Base-by-base conservation (phyloP, 2,888 invertebrate genomes). In the Rhogogaster chlorosoma region DNA sequence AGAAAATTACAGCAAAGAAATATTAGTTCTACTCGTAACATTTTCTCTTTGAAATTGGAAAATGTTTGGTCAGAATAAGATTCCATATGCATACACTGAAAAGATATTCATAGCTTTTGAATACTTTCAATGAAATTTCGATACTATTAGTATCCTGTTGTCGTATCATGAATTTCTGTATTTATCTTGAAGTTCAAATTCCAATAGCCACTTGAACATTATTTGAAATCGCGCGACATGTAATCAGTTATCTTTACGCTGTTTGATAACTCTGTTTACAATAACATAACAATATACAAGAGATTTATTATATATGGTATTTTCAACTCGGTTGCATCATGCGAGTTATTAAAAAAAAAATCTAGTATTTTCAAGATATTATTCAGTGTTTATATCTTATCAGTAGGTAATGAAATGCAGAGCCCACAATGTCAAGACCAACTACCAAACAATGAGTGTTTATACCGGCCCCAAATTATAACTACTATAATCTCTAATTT, bases 201-300 rank as follows among this genome's bases (percentile, higher is more conserved):
- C 18, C 73, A 73, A 73, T 26, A 22, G 38, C 22, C 42, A 73
- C 67, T 73, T 38, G 42, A 45, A 73, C 4, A 42, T 45, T 22
- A 42, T 38, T 22, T 42, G 3, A 12, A 73, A 38, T 73, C 22
- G 22, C 18, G 2, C 4, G 61, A 61, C 26, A 26, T 61, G 12
- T 4, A 71, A 71, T 71, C 36, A 32, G 70, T 45, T 22, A 73
- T 42, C 73, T 42, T 29, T 45, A 12, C 26, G 12, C 67, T 18
- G 29, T 32, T 67, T 67, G 18, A 67, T 67, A 15, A 15, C 67
- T 18, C 9, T 32, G 32, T 32, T 67, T 67, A 67, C 67, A 32
- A 67, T 67, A 67, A 67, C 26, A 61, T 26, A 61, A 61, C 22
- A 53, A 53, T 61, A 61, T 18, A 67, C 67, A 32, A 67, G 67